phyloP scores from a whole-genome alignment of 2,113 vertebrate species.

The Dicrurus megarhynchus region DNA sequence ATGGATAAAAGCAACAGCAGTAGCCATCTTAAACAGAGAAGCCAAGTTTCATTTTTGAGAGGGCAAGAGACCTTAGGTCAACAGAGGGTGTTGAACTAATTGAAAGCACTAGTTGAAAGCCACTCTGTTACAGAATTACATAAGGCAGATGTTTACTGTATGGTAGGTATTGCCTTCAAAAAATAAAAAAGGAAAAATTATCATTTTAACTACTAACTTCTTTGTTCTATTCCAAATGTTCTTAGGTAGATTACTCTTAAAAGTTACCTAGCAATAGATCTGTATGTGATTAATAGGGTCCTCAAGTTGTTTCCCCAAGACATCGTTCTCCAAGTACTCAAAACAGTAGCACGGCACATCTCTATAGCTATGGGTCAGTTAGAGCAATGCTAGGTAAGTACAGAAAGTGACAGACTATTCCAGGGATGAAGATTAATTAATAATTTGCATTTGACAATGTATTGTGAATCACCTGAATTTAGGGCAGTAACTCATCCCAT shows the following conservation, averaged over 20 bases:
- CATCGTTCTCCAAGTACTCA: neutral
- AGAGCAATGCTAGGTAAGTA: neutral
- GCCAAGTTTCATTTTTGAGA: neutral
- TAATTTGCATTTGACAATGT: neutral
- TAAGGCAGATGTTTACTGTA: neutral
- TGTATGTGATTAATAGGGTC: neutral
- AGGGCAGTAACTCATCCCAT: neutral
- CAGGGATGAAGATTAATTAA: neutral
- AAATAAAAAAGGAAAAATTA: neutral
- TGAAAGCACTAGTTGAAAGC: neutral
- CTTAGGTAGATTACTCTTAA: neutral
- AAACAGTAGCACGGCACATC: neutral
- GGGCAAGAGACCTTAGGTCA: neutral
- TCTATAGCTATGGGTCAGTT: neutral
- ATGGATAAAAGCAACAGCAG: neutral
- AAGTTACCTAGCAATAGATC: neutral
- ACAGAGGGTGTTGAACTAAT: neutral
- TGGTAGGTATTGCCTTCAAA: fast-evolving
- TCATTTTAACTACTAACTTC: neutral
- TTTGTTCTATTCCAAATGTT: neutral
- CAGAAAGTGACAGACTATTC: neutral
- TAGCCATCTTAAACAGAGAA: neutral
- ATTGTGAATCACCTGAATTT: neutral
- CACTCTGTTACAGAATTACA: neutral
- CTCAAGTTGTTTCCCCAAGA: neutral